Base-by-base conservation (phyloP, 2,113 vertebrate genomes). In the Ctenodactylus gundi region DNA sequence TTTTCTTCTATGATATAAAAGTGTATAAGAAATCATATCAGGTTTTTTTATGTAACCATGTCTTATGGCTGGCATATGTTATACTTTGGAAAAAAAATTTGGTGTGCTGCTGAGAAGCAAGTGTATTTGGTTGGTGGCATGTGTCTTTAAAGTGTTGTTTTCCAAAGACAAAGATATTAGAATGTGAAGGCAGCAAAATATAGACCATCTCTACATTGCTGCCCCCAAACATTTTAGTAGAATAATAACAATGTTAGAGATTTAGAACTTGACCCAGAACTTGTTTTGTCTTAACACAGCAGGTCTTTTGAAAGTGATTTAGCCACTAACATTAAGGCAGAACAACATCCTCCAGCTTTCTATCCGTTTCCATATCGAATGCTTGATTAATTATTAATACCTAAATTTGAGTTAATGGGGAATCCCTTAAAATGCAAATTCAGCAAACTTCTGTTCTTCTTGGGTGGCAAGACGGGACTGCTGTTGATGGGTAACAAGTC, bases 381-480 rank as follows among this genome's bases (percentile, higher is more conserved):
- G 18, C 58, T 49, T 85, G 53, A 88, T 92, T 94, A 91, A 72
- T 77, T 76, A 21, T 49, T 55, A 86, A 72, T 49, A 88, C 20
- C 29, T 85, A n/a, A 88, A 82, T 85, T 58, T 70, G 78, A 93
- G 36, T 60, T 17, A 88, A 76, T 73, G 18, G 2, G 20, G 18
- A 94, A 85, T 31, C 67, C 88, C 85, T 85, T 92, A 58, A 77
- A 88, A 90, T 80, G 39, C n/a, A 81, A 57, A 62, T 27, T 86
- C 29, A 57, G 27, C 8, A 84, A 68, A 73, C 23, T n/a, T n/a
- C 1, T 49, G 57, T 68, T 92, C 55, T 60, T 68, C 85, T 67
- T 3, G 36, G 49, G 91, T 27, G 17, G 29, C 39, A 85, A 76
- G 25, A 60, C n/a, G 41, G 46, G 73, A 44, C 8, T n/a, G 25